Evolutionary conservation across 2,888 invertebrate species (phyloP).

Genomic region (Hyposoter didymator): DNA sequence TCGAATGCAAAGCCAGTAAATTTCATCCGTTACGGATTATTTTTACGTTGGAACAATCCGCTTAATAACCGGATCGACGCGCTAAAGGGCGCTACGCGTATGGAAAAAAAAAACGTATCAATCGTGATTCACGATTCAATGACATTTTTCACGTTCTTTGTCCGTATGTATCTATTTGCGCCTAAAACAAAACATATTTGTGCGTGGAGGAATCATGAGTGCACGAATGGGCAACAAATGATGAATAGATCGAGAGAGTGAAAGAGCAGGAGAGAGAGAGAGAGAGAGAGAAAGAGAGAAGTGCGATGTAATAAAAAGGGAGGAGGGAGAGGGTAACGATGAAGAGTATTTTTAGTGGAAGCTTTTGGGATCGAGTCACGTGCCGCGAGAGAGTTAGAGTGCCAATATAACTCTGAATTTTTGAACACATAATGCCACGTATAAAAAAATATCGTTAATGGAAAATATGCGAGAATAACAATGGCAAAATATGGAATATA

Average conservation of each 20-base stretch:
- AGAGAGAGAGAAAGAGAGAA: constrained; percentile 9
- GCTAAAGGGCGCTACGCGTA: no score
- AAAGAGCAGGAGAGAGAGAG: constrained; percentile 7
- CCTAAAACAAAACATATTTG: constrained; percentile 12
- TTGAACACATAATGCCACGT: constrained; percentile 42
- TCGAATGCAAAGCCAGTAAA: neutral
- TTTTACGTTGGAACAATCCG: neutral
- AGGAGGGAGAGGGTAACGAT: constrained; percentile 2
- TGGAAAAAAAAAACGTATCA: neutral
- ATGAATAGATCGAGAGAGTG: neutral
- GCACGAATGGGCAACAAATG: neutral
- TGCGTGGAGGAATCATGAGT: constrained; percentile 1
- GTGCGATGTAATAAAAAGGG: neutral
- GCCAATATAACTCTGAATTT: constrained; percentile 52
- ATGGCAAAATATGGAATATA: constrained; percentile 41
- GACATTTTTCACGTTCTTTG: constrained; percentile 18
- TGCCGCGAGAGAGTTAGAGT: constrained; percentile 17
- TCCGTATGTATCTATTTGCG: neutral
- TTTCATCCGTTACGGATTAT: neutral
- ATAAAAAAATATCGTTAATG: constrained; percentile 56
- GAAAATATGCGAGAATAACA: constrained; percentile 61
- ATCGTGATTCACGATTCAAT: neutral
- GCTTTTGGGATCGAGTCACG: constrained; percentile 49
- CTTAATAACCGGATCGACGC: neutral
- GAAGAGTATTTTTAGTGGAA: constrained; percentile 43